Base-by-base conservation (phyloP, 2,113 vertebrate species). In the Campylomormyrus tamandua region DNA sequence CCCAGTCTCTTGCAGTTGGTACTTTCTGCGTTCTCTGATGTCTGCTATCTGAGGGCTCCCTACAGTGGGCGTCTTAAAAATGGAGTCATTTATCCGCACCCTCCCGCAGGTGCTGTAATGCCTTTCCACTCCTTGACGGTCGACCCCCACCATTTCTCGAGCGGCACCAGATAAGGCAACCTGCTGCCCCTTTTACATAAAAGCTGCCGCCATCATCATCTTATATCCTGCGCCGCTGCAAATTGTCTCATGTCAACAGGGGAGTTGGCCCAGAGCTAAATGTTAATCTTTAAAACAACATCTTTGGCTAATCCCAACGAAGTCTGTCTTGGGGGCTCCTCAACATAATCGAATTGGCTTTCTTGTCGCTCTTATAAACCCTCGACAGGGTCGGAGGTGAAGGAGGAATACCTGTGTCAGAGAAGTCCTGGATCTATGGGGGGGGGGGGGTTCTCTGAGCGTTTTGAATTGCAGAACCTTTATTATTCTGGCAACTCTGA, bases 261-360 rank as follows among this genome's bases (percentile, higher is more conserved):
- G 77, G 87, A 84, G 52, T 17, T 35, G 17, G 45, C 13, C 39
- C 77, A 5, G 21, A 85, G 88, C 87, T 52, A 89, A 90, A 90
- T 89, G 83, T 15, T 89, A 89, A 89, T 90, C 90, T 90, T 89
- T 89, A 84, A 74, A 52, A 86, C 80, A 89, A 50, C 87, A 90
- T 89, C 77, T 83, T 90, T 86, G 35, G 35, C 87, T 85, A 80
- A 89, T 90, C 80, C 85, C 39, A 52, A 50, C 58, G 42, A 45
- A 85, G 46, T 24, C 88, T 77, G 17, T 77, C 84, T 35, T 31
- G 48, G 84, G 35, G 42, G 49, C 58, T 48, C 4, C 48, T 52
- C 48, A 53, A 35, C 52, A 24, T 84, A 84, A 89, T 83, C 87
- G 48, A n/a, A 85, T 85, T 52, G 19, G 48, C 49, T 52, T 70